A percentile compares a stretch with the other conserved stretches of the same genome.
These are phyloP conservation scores for Busseola fusca DNA, from an alignment of 2,888 invertebrate genomes.

Conservation along the genomic window DNA sequence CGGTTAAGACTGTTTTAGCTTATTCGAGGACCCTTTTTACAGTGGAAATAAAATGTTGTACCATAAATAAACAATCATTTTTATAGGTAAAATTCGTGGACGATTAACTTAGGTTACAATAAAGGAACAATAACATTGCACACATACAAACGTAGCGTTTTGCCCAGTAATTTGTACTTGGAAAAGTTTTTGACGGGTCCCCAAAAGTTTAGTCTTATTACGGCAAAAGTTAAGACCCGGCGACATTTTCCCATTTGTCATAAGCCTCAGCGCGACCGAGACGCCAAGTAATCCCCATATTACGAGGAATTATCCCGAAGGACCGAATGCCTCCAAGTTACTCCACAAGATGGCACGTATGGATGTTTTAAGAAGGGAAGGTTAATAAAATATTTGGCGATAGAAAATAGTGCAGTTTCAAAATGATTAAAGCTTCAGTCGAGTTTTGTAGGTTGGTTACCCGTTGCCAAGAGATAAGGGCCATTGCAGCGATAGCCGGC, in stretches of 20 bases:
- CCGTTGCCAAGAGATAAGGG: slow-evolving; percentile 72
- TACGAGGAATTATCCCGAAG: slow-evolving; percentile 76
- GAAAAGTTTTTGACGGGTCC: slow-evolving; percentile 66
- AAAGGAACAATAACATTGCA: slow-evolving; percentile 19
- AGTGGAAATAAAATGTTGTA: slow-evolving; percentile 7
- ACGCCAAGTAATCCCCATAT: slow-evolving; percentile 77
- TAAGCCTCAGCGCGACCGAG: slow-evolving; percentile 68
- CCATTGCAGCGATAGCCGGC: slow-evolving; percentile 65
- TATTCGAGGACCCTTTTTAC: not conserved
- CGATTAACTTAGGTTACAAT: slow-evolving; percentile 10
- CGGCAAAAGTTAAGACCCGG: slow-evolving; percentile 66
- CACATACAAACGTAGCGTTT: slow-evolving; percentile 28
- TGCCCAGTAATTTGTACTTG: slow-evolving; percentile 43
- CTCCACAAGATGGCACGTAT: slow-evolving; percentile 66
- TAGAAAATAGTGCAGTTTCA: slow-evolving; percentile 65
- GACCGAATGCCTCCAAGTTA: slow-evolving; percentile 68
- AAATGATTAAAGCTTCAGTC: slow-evolving; percentile 65
- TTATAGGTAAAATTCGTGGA: not conserved
- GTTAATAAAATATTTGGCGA: slow-evolving; percentile 66
- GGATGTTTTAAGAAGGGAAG: slow-evolving; percentile 60
- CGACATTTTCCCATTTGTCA: slow-evolving; percentile 77
- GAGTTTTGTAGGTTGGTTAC: slow-evolving; percentile 49
- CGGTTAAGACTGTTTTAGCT: slow-evolving; percentile 17
- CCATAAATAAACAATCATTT: slow-evolving; percentile 9
- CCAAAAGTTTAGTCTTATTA: slow-evolving; percentile 67